These are phyloP conservation scores for Pleuronectes platessa DNA, from an alignment of 2,113 vertebrate species.

Conservation along the genomic window DNA sequence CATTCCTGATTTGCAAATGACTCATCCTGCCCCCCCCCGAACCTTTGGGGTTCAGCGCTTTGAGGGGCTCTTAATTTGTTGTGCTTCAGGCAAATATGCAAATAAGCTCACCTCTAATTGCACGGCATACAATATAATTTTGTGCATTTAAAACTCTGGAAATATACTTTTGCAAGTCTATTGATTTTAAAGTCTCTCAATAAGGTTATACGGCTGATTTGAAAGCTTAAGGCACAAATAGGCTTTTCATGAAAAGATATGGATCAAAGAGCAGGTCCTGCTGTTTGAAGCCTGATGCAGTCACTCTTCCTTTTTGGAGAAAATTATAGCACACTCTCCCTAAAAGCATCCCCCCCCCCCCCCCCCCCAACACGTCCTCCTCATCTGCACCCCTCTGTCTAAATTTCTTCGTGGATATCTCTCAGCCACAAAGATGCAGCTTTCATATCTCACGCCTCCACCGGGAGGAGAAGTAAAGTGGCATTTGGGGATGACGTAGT, in stretches of 20 bases:
- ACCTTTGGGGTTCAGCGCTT: constrained; percentile 32
- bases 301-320: constrained; percentile 65
- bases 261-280: constrained; percentile 61
- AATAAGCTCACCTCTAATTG: constrained; percentile 53
- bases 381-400: constrained; percentile 38
- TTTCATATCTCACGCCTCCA: constrained; percentile 45
- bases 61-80: constrained; percentile 27
- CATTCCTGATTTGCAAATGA: constrained; percentile 37
- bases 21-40: constrained; percentile 27
- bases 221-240: constrained; percentile 41
- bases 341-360: constrained; percentile 49
- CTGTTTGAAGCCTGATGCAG: constrained; percentile 65
- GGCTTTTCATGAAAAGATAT: constrained; percentile 51
- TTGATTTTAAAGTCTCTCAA: constrained; percentile 31
- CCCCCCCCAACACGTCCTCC: constrained; percentile 35
- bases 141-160: constrained; percentile 11
- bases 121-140: constrained; percentile 24
- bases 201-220: constrained; percentile 31
- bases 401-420: constrained; percentile 40
- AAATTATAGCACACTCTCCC: constrained; percentile 66
- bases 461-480: constrained; percentile 27
- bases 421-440: constrained; percentile 48
- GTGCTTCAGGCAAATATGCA: constrained; percentile 36
- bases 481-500: constrained; percentile 34
- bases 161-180: constrained; percentile 8